A percentile compares a stretch with the other conserved stretches of the same genome.
Conservation (phyloP, 2,888 invertebrate genomes). For the Eulithis prunata region DNA sequence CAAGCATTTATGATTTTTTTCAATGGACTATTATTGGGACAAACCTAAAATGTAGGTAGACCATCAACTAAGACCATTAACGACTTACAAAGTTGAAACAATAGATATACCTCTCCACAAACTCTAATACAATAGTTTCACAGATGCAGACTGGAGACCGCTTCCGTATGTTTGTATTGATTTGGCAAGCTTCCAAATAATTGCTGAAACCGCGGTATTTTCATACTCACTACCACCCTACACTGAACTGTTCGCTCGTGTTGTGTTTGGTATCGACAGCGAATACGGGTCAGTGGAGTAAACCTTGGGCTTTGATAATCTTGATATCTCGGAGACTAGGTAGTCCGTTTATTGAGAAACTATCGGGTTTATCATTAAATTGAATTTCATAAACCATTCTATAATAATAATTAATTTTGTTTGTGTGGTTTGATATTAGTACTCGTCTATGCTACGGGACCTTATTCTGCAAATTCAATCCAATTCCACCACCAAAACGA, state of each 20-base stretch:
- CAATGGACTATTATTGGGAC: too few species aligned
- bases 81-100: conserved; percentile 4
- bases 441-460: too few species aligned
- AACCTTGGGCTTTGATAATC: background rate
- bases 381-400: too few species aligned
- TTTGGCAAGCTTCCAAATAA: conserved; percentile 28
- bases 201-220: background rate
- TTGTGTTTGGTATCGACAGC: background rate
- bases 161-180: conserved; percentile 23
- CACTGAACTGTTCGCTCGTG: background rate
- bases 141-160: background rate
- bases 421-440: too few species aligned
- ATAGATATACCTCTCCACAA: conserved; percentile 8
- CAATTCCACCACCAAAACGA: too few species aligned
- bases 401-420: too few species aligned
- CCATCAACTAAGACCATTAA: background rate
- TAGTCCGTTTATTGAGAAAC: too few species aligned
- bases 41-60: too few species aligned
- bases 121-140: conserved; percentile 18
- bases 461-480: too few species aligned
- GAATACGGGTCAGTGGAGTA: background rate
- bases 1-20: too few species aligned
- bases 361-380: too few species aligned
- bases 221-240: background rate
- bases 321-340: background rate